These are phyloP conservation scores for Gambusia affinis DNA, from an alignment of 2,113 vertebrate species.

Conservation along the genomic window DNA sequence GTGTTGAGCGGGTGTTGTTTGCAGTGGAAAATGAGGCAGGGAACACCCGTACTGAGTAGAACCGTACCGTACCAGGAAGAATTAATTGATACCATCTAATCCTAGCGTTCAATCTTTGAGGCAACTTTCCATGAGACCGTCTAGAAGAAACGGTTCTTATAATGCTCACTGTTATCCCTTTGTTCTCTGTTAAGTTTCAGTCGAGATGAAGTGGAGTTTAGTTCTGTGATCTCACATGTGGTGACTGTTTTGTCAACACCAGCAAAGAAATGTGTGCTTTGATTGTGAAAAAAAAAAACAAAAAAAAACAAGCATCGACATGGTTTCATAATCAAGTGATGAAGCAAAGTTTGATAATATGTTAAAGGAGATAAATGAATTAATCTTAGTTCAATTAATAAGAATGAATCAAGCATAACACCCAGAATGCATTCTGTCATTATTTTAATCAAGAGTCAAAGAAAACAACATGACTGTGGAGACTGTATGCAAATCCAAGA, in stretches of 20 bases:
- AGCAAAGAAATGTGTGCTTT: constrained; percentile 46
- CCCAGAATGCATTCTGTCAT: no score
- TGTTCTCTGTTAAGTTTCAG: constrained; percentile 55
- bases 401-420: no score
- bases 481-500: no score
- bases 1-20: not conserved
- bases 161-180: constrained; percentile 18
- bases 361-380: not conserved
- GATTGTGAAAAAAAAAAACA: constrained; percentile 5
- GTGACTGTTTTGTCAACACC: constrained; percentile 51
- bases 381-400: no score
- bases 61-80: constrained; percentile 9
- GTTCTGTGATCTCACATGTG: constrained; percentile 32
- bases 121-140: constrained; percentile 16
- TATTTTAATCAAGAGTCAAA: no score
- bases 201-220: constrained; percentile 35
- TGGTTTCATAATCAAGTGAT: constrained; percentile 27
- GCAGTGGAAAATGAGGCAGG: constrained; percentile 1
- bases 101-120: constrained; percentile 16
- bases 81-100: constrained; percentile 28
- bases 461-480: no score
- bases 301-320: constrained; percentile 29
- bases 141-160: constrained; percentile 26
- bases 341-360: constrained; percentile 7
- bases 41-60: not conserved